Base-by-base conservation (phyloP, 2,888 invertebrate genomes). In the Cordilura impudica region DNA sequence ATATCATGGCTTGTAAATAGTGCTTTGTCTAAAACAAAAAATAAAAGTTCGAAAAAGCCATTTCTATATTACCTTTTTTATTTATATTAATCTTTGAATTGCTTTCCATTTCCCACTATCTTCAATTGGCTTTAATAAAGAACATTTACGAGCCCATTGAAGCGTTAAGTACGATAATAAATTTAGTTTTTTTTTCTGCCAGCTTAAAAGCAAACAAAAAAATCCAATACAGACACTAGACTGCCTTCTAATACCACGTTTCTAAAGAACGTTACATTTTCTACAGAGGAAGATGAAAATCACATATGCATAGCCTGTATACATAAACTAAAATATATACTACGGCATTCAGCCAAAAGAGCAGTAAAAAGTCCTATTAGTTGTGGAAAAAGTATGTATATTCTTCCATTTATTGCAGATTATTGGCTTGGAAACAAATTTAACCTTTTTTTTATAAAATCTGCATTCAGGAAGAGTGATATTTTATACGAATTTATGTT, bases 111-210 rank as follows among this genome's bases (percentile, higher is more conserved):
- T 54, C 71, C 39, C 45, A 54, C 58, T 66, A 58, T 53, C 53
- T 66, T 71, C 54, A 54, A 54, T 67, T 66, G 77, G 60, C 54
- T 58, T 77, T 54, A 71, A 71, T 70, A 56, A 54, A 61, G 18
- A 61, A n/a, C 12, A 65, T 72, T 77, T 77, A 49, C 61, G 29
- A 56, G 54, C 43, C 67, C 72, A 72, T 72, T 78, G 61, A 78
- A 78, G 72, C 72, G 67, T 78, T 67, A 67, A 72, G 61, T 39
- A 72, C 39, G 56, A 56, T 63, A 45, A 77, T 77, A 77, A 77
- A 71, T 76, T 76, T 56, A n/a, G n/a, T n/a, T 65, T 49, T 69
- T 39, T 65, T 58, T 63, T n/a, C n/a, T n/a, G n/a, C n/a, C n/a
- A n/a, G 35, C 65, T 51, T 7, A 6, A 56, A 18, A 35, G 21